These are phyloP conservation scores for Xestia xanthographa DNA, from an alignment of 2,888 invertebrate species.

Conservation along the genomic window DNA sequence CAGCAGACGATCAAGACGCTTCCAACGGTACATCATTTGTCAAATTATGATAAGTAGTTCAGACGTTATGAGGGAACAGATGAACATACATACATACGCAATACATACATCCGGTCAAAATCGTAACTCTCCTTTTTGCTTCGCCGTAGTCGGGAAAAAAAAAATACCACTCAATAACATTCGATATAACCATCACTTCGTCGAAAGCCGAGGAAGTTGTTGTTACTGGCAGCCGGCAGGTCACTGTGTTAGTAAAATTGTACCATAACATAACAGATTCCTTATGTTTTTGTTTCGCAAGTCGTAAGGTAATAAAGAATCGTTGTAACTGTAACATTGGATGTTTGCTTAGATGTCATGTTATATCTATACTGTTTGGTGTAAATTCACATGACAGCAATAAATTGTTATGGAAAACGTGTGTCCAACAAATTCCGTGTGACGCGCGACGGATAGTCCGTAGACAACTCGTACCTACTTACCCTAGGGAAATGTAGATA, in stretches of 20 bases:
- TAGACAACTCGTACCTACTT: background rate
- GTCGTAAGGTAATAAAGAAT: constrained; percentile 35
- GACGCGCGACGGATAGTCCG: background rate
- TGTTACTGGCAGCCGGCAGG: constrained; percentile 65
- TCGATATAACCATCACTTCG: constrained; percentile 13
- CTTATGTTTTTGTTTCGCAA: constrained; percentile 70
- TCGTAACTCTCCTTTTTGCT: too few relatives aligned
- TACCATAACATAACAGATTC: constrained; percentile 73
- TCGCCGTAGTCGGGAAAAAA: too few relatives aligned
- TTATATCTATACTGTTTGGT: background rate
- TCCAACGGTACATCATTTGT: too few relatives aligned
- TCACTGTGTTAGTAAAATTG: constrained; percentile 73
- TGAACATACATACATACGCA: too few relatives aligned
- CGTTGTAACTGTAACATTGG: constrained; percentile 18
- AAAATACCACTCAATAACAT: constrained; percentile 14
- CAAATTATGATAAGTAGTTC: too few relatives aligned
- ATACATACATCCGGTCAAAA: too few relatives aligned
- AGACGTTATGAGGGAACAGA: too few relatives aligned
- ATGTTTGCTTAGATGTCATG: constrained; percentile 13
- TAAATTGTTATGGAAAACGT: constrained; percentile 12
- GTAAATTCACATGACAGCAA: constrained; percentile 18
- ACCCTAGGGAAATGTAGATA: background rate
- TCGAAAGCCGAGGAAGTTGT: constrained; percentile 57
- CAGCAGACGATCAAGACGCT: too few relatives aligned
- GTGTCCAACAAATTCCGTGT: constrained; percentile 23